Evolutionary conservation across 2,888 invertebrate species (phyloP), one percentile per base, ranked within the genome.

Genomic region (Eueremaeus valkanovi): DNA sequence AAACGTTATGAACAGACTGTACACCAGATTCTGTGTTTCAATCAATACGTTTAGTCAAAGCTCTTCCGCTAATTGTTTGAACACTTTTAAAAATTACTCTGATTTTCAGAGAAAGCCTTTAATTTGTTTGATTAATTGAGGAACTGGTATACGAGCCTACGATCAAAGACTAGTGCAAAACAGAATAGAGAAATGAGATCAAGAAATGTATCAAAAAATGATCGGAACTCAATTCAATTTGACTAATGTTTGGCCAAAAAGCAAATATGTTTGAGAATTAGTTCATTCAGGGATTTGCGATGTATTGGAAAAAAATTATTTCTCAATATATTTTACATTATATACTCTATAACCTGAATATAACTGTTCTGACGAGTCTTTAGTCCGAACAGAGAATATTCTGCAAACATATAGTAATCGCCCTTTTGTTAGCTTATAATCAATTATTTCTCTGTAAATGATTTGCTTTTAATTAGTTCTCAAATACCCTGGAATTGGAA

Each of bases 161-260:
- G n/a, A 63, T 63, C 55, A 55, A 55, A 55, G 63, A 63, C 31
- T 31, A 58, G 33, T 63, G 63, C 63, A 68, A 61, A 68, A 68
- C 68, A 68, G 40, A 68, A n/a, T 24, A 36, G 24, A 21, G 21
- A 40, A 36, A 33, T 31, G 27, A 61, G 61, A 61, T 29, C 33
- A 31, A 33, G 33, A 63, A n/a, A 63, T 63, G 18, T 29, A 33
- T 33, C 33, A 24, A 63, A 63, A 63, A n/a, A 11, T 36, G 36
- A 36, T 36, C 36, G 6, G 18, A 21, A n/a, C n/a, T n/a, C 51
- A 51, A 51, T n/a, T 51, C n/a, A 51, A 58, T 58, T 29, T 29
- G 29, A 58, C 27, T 58, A 24, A 58, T 58, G 27, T 58, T 58
- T 58, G 9, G 29, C 3, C 11, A 51, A 21, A 51, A 51, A 51